Percentiles rank a stretch among this genome's conserved stretches.
These are phyloP conservation scores for Gavialis gangeticus DNA, from an alignment of 2,113 vertebrate genomes.

Conservation along the genomic window DNA sequence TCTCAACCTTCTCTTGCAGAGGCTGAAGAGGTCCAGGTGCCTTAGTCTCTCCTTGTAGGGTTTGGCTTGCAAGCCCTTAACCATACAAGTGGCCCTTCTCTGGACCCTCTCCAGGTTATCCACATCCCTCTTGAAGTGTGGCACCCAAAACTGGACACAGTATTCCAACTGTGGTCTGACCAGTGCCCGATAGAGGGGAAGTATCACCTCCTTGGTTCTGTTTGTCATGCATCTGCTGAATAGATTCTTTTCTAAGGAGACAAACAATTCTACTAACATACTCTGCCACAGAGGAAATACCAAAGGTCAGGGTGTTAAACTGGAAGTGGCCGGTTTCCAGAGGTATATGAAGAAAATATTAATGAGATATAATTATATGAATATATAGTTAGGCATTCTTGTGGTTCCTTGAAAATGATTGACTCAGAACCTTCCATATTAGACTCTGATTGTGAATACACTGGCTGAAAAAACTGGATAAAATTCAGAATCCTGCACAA, in stretches of 20 bases:
- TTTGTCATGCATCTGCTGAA: too few relatives aligned
- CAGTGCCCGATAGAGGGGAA: too few relatives aligned
- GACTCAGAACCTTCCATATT: slow-evolving; percentile 38
- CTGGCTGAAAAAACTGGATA: slow-evolving; percentile 55
- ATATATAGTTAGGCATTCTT: slow-evolving; percentile 49
- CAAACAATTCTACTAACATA: slow-evolving; percentile 21
- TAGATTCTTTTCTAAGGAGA: background rate
- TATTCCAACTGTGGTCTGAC: too few relatives aligned
- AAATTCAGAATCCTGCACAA: background rate
- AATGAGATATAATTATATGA: slow-evolving; percentile 5
- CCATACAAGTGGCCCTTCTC: too few relatives aligned
- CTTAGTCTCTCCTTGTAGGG: too few relatives aligned
- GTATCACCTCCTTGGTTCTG: too few relatives aligned
- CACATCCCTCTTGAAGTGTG: too few relatives aligned
- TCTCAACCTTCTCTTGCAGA: too few relatives aligned
- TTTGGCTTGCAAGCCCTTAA: too few relatives aligned
- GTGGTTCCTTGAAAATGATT: slow-evolving; percentile 56
- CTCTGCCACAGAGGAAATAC: background rate
- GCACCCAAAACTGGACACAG: too few relatives aligned
- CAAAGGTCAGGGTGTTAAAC: slow-evolving; percentile 34
- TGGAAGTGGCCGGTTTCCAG: slow-evolving; percentile 10
- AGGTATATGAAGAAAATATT: slow-evolving; percentile 57
- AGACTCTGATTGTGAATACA: background rate
- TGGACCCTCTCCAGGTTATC: too few relatives aligned
- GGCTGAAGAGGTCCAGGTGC: too few relatives aligned